These are phyloP conservation scores for Meiosimyza decipiens DNA, from an alignment of 2,888 invertebrate species.

Conservation along the genomic window DNA sequence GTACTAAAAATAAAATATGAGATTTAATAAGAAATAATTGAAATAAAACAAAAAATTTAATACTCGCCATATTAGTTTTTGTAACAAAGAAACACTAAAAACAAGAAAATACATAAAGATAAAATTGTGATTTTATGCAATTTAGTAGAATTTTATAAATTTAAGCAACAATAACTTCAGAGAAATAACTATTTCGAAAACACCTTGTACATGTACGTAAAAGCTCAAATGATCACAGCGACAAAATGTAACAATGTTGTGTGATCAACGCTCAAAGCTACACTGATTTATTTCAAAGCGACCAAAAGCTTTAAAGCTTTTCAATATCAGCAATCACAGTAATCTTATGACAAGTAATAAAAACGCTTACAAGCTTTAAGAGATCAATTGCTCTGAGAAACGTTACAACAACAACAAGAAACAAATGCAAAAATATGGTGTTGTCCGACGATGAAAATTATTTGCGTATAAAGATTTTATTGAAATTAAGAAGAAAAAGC, in stretches of 20 bases:
- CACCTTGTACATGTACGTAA: not conserved
- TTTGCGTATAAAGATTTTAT: slow-evolving; percentile 27
- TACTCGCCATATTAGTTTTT: slow-evolving; percentile 59
- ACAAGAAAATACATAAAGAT: slow-evolving; percentile 32
- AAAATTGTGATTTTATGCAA: slow-evolving; percentile 32
- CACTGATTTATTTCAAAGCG: not conserved
- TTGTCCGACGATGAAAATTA: slow-evolving; percentile 34
- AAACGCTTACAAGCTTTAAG: not conserved
- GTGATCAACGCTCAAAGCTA: not conserved
- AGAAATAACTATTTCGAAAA: not conserved
- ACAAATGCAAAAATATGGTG: slow-evolving; percentile 40
- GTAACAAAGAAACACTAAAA: slow-evolving; percentile 35
- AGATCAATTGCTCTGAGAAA: no score
- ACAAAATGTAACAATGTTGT: not conserved
- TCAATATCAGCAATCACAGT: no score
- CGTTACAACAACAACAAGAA: not conserved
- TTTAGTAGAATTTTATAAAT: slow-evolving; percentile 26
- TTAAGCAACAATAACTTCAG: slow-evolving; percentile 10
- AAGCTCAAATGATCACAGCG: not conserved
- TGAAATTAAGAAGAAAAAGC: slow-evolving; percentile 39
- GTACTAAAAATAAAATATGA: slow-evolving; percentile 32
- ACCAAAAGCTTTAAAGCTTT: not conserved
- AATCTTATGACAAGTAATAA: no score
- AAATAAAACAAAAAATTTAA: slow-evolving; percentile 55
- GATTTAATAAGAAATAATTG: slow-evolving; percentile 38